Percentiles rank a stretch among this genome's conserved stretches.
These are phyloP conservation scores for Drosophila nr. medialis DNA, from an alignment of 2,888 invertebrate species.

Conservation along the genomic window DNA sequence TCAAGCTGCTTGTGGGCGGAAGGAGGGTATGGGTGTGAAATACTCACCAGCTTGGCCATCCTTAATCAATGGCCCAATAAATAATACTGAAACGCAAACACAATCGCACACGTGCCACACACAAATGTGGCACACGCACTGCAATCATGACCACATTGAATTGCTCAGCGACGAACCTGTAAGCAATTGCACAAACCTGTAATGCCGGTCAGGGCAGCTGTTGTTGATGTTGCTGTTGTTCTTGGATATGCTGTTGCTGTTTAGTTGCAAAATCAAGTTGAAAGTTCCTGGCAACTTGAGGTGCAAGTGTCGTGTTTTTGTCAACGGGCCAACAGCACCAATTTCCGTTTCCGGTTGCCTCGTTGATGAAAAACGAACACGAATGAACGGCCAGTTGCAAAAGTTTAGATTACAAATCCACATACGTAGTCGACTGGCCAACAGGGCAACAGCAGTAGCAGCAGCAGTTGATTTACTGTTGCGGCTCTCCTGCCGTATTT, in stretches of 20 bases:
- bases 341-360: constrained; percentile 76
- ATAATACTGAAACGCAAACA: constrained; percentile 26
- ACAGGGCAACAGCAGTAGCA: constrained; percentile 34
- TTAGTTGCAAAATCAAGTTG: constrained; percentile 70
- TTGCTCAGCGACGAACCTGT: constrained; percentile 57
- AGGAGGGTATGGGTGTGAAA: constrained; percentile 1
- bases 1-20: constrained; percentile 16
- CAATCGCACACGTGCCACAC: constrained; percentile 15
- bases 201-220: constrained; percentile 44
- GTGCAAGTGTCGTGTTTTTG: constrained; percentile 78
- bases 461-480: constrained; percentile 72
- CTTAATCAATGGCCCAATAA: constrained; percentile 76
- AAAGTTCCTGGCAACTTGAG: constrained; percentile 74
- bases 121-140: constrained; percentile 22
- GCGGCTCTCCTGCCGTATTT: constrained; percentile 25
- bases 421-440: constrained; percentile 60
- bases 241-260: constrained; percentile 20
- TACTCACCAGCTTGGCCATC: constrained; percentile 53
- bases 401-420: constrained; percentile 79
- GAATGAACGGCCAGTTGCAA: constrained; percentile 63
- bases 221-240: constrained; percentile 23
- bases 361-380: constrained; percentile 52
- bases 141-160: constrained; percentile 69
- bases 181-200: constrained; percentile 67
- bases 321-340: constrained; percentile 78